Base-by-base conservation (phyloP, 2,113 vertebrate species). In the Baryphthengus martii region DNA sequence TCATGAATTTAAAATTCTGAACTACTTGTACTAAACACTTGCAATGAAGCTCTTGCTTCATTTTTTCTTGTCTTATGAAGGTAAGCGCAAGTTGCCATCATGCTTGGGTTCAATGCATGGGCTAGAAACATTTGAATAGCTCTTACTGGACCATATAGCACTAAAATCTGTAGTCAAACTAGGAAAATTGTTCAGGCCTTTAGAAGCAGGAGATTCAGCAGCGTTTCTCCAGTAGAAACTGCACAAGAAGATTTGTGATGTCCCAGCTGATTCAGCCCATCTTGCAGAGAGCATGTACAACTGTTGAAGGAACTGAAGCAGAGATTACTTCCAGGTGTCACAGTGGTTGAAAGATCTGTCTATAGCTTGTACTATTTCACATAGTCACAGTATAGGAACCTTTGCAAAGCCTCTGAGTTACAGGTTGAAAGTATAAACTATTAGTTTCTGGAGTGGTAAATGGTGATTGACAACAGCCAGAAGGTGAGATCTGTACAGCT, bases 381-480 rank as follows among this genome's bases (percentile, higher is more conserved):
- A 37, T 13, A 42, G 16, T 50, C 37, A n/a, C 14, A 49, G 28
- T 58, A 83, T 45, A 91, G 63, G 50, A 86, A 90, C 6, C 10
- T 84, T 74, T 70, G 28, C 11, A 80, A 76, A 77, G 21, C 4
- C 10, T 9, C 17, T 7, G 13, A 70, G 8, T 19, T 62, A n/a
- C 1, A 1, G 5, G 6, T 40, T 73, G 45, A 68, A 80, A 72
- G 68, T 49, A 59, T 11, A 19, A 90, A 23, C 40, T 70, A 37
- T 2, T 71, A 18, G 2, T 83, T 86, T 83, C 53, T 86, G n/a
- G 33, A 55, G 21, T 25, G 17, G 40, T 67, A 84, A 73, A 58
- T 0, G 0, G 21, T 31, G n/a, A 37, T 17, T 25, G 14, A 6
- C 17, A 71, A 40, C 31, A 74, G 12, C 17, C 25, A 47, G 49